Percentiles rank a stretch among this genome's conserved stretches.
Evolutionary conservation across 2,797 vertebrate species (phyloP).

Genomic region (Pseudochaenichthys georgianus): DNA sequence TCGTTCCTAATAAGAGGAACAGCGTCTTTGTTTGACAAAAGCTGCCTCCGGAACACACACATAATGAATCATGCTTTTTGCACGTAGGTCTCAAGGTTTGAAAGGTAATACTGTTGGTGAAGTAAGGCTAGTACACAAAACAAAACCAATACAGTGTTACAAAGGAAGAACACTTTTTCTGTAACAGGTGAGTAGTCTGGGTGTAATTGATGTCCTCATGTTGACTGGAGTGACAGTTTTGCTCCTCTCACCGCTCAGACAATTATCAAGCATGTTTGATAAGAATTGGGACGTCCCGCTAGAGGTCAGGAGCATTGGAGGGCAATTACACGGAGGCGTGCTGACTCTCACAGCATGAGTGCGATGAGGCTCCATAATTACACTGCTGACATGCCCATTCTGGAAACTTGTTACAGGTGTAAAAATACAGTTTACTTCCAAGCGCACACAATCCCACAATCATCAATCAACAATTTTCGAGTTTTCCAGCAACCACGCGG

Average conservation of each 20-base stretch:
- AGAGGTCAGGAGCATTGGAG: slow-evolving; percentile 64
- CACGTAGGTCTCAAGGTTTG: slow-evolving; percentile 19
- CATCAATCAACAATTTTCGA: background rate
- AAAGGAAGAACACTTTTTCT: background rate
- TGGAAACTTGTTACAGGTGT: slow-evolving; percentile 55
- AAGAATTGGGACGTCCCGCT: slow-evolving; percentile 58
- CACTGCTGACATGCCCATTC: slow-evolving; percentile 32
- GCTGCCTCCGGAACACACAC: slow-evolving; percentile 35
- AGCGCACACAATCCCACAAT: slow-evolving; percentile 41
- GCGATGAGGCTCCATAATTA: slow-evolving; percentile 63
- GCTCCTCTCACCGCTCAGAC: slow-evolving; percentile 42
- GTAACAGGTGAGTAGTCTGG: slow-evolving; percentile 1
- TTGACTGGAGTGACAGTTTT: slow-evolving; percentile 23
- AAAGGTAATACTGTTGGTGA: background rate
- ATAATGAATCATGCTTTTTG: slow-evolving; percentile 43
- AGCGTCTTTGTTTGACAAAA: slow-evolving; percentile 37
- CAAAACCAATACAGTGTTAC: background rate
- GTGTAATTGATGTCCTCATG: slow-evolving; percentile 26
- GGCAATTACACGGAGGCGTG: slow-evolving; percentile 71
- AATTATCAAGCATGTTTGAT: slow-evolving; percentile 49
- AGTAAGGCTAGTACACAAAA: slow-evolving; percentile 1
- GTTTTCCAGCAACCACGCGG: background rate
- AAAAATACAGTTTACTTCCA: slow-evolving; percentile 33
- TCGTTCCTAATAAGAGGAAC: slow-evolving; percentile 38
- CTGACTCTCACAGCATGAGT: slow-evolving; percentile 62